A percentile compares a stretch with the other conserved stretches of the same genome.
These are phyloP conservation scores for Idaea aversata DNA, from an alignment of 2,888 invertebrate genomes.

Conservation along the genomic window DNA sequence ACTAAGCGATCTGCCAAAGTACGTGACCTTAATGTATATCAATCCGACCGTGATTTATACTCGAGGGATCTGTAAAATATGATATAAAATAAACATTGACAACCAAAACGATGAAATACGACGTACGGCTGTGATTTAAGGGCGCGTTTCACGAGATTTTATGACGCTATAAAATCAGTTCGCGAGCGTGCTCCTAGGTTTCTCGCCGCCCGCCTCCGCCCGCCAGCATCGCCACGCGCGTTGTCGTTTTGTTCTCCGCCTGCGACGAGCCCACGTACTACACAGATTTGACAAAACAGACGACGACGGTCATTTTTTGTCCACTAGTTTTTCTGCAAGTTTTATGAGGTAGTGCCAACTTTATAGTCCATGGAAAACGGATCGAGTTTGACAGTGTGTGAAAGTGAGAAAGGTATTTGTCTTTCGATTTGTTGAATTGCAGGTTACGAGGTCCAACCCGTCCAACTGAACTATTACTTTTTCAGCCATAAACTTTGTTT, in stretches of 20 bases:
- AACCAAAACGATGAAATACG: slow-evolving; percentile 80
- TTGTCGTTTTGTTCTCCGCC: slow-evolving; percentile 12
- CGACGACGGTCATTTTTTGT: slow-evolving; percentile 74
- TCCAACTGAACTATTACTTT: background rate
- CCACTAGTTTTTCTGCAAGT: slow-evolving; percentile 71
- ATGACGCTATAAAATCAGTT: slow-evolving; percentile 78
- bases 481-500: slow-evolving; percentile 1
- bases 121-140: slow-evolving; percentile 77
- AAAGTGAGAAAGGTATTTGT: slow-evolving; percentile 58
- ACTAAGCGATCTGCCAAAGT: slow-evolving; percentile 74
- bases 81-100: slow-evolving; percentile 81
- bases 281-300: slow-evolving; percentile 79
- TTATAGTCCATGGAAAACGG: slow-evolving; percentile 66
- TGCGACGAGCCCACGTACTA: slow-evolving; percentile 59
- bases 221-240: slow-evolving; percentile 11
- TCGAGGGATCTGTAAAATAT: slow-evolving; percentile 78
- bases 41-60: slow-evolving; percentile 76
- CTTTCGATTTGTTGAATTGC: slow-evolving; percentile 18
- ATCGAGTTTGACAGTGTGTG: slow-evolving; percentile 60
- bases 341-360: slow-evolving; percentile 77
- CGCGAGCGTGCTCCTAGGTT: slow-evolving; percentile 48
- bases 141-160: slow-evolving; percentile 78
- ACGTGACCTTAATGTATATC: slow-evolving; percentile 80
- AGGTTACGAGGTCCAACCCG: background rate
- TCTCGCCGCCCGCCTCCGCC: slow-evolving; percentile 20